Evolutionary conservation across 2,888 invertebrate genomes (phyloP), one percentile per base, ranked within the genome.

Genomic region (Alsophila aescularia): DNA sequence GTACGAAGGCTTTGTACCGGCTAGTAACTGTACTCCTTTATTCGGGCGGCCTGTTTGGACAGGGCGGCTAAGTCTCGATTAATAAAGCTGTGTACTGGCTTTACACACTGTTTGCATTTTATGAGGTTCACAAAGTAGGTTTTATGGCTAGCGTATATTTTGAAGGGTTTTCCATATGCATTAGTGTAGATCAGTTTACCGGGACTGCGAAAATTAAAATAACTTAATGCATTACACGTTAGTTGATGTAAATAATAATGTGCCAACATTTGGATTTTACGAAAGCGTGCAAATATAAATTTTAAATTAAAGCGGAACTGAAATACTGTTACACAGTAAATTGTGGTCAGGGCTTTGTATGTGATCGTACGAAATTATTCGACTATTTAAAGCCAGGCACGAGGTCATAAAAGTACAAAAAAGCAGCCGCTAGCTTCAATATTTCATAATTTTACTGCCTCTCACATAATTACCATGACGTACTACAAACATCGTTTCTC

Each of bases 21-120:
- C 70, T 69, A 69, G 67, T 85, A 86, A 85, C 85, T 83, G 84
- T 81, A 79, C 63, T 75, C 69, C 72, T 79, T 83, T 81, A 75
- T 75, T 66, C 73, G 67, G 72, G 73, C 74, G 73, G 73, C 72
- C 63, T 85, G 75, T 87, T 87, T 84, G 68, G 75, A 83, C 81
- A 82, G 71, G 68, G 76, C 75, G 72, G 77, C 32, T 12, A 32
- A 81, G 82, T 79, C 77, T 81, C 79, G 78, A 81, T 84, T 83
- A 83, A 84, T 83, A 78, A 81, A 66, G 64, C 60, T 60, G 62
- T 52, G 60, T 60, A 61, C 44, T 32, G 2, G 12, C 32, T 13
- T 12, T 32, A 32, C 4, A 32, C 29, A 29, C n/a, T 13, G 32
- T 13, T 32, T 32, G 13, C 32, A 53, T 75, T 78, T 76, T 77